These are phyloP conservation scores for Cynocephalus volans DNA, from an alignment of 2,113 vertebrate genomes.

Conservation along the genomic window DNA sequence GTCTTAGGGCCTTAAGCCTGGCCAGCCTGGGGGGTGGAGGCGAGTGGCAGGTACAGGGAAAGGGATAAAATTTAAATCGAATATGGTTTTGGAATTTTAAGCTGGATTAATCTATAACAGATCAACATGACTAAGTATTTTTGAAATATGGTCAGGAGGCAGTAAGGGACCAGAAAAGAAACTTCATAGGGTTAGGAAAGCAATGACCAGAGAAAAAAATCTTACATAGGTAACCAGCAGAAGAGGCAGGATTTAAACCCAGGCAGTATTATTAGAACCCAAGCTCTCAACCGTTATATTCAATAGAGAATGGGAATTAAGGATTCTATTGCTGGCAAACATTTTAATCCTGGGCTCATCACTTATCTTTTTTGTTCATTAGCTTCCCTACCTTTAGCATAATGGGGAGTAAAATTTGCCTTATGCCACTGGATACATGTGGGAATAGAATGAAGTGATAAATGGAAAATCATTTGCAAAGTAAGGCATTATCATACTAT, in stretches of 20 bases:
- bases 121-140: background rate
- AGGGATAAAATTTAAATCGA: background rate
- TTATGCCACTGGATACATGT: background rate
- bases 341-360: background rate
- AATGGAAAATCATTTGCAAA: slow-evolving; percentile 57
- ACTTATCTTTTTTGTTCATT: background rate
- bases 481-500: background rate
- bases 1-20: background rate
- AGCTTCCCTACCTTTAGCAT: background rate
- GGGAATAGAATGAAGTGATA: background rate
- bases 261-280: background rate
- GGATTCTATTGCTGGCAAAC: background rate
- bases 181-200: background rate
- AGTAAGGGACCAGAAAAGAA: background rate
- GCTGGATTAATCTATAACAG: background rate
- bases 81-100: slow-evolving; percentile 28
- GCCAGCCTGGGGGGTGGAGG: background rate
- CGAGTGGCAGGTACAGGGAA: background rate
- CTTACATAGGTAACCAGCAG: background rate
- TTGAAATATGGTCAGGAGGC: background rate
- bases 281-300: background rate
- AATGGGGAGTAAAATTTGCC: background rate
- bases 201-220: background rate
- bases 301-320: slow-evolving; percentile 5
- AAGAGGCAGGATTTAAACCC: background rate